Evolutionary conservation across 2,113 vertebrate species (phyloP), one percentile per base, ranked within the genome.

Genomic region (Hassar affinis): DNA sequence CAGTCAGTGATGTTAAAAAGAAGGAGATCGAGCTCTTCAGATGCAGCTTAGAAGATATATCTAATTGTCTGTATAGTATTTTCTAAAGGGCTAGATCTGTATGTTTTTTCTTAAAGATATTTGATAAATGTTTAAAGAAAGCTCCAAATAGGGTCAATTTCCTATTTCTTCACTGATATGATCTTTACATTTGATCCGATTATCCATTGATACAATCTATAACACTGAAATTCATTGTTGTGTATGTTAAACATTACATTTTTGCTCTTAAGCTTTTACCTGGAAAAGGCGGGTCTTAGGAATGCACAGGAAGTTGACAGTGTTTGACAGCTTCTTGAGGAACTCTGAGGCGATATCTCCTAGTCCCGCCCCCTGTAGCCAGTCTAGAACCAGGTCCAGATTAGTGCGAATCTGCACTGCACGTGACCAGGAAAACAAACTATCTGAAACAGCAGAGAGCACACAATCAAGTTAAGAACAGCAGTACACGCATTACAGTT

Each of bases 361-460:
- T 25, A 98, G 92, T 42, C 96, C 96, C 1, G 94, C 95, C 0
- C 95, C 96, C 87, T 97, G 96, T 9, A 98, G 93, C 97, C 97
- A 98, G 86, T 98, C 97, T 83, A 97, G 88, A 79, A 98, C 95
- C 68, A 98, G 90, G 87, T 98, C 97, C 89, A 98, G 87, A 90
- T 97, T 98, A 72, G 96, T 97, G 66, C 95, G 94, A 87, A 98
- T 96, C 88, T 97, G 97, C 81, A 98, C 97, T 0, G 95, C 97
- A 88, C 95, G 94, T 51, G 96, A 95, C 97, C 97, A 98, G 0
- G 96, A 96, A 89, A 97, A 98, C 85, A 97, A 92, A 49, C 93
- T 93, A 27, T 96, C 95, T 89, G 54, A 79, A 45, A 78, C 27
- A 76, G 35, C 49, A 59, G 2, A 35, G 57, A 68, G 3, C 79